These are phyloP conservation scores for Sporophila hypoxantha DNA, from an alignment of 2,113 vertebrate genomes.

Conservation along the genomic window DNA sequence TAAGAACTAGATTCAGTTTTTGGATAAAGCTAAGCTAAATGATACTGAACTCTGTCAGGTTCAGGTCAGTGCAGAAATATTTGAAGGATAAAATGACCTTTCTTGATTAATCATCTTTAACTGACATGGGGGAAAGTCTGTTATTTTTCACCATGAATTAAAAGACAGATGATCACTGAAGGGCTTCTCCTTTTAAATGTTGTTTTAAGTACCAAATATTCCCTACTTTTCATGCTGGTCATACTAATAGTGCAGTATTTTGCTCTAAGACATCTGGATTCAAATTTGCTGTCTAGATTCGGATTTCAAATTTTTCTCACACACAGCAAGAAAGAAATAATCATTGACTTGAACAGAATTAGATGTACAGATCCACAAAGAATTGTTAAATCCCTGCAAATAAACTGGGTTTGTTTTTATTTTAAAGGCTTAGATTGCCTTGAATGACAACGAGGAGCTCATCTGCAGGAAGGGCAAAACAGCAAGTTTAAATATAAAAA, in stretches of 20 bases:
- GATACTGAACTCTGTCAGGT: neutral
- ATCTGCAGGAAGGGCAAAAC: neutral
- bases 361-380: neutral
- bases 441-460: neutral
- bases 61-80: neutral
- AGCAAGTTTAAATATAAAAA: neutral
- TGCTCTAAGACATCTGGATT: neutral
- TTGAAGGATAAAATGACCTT: neutral
- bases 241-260: neutral
- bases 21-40: neutral
- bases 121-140: neutral
- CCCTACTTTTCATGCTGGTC: neutral
- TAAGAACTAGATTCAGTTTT: neutral
- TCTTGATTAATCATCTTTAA: neutral
- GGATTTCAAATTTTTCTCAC: neutral
- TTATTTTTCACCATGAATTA: neutral
- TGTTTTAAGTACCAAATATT: neutral
- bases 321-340: neutral
- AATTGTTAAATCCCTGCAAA: neutral
- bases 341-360: neutral
- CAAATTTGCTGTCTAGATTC: neutral
- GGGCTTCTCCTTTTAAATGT: neutral
- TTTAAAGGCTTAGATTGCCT: neutral
- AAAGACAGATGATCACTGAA: neutral
- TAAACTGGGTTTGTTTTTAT: neutral